phyloP scores from a whole-genome alignment of 2,797 vertebrate genomes.

The Eleutherodactylus coqui region DNA sequence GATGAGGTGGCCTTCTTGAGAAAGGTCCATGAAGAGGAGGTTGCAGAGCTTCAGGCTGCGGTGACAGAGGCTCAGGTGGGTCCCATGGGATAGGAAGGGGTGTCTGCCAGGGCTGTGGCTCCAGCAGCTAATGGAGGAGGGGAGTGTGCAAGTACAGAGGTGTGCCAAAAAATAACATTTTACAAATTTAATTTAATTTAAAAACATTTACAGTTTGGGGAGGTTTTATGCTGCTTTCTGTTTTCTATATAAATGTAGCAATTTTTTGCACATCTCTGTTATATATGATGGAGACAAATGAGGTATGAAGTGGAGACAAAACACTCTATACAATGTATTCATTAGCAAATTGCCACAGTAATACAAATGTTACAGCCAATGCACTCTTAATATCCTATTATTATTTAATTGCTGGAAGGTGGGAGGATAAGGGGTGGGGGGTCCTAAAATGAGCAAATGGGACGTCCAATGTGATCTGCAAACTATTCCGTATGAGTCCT shows the following conservation, averaged over 20 bases:
- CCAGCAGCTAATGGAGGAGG: neutral
- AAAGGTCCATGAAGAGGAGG: slow-evolving; percentile 85
- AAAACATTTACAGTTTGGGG: too few relatives aligned
- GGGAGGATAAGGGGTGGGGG: neutral
- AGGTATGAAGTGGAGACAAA: neutral
- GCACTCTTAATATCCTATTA: neutral
- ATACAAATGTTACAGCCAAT: neutral
- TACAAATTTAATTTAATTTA: too few relatives aligned
- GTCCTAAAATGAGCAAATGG: neutral
- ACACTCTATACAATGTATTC: neutral
- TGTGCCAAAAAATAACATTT: too few relatives aligned
- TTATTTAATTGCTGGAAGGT: neutral
- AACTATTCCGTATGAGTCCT: neutral
- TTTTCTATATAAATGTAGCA: too few relatives aligned
- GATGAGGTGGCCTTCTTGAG: slow-evolving; percentile 85
- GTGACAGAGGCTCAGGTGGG: slow-evolving; percentile 60
- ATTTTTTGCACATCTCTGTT: too few relatives aligned
- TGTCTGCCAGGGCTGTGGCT: slow-evolving; percentile 42
- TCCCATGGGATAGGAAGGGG: slow-evolving; percentile 5
- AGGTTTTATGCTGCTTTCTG: too few relatives aligned
- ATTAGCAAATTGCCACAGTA: neutral
- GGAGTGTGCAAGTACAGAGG: neutral
- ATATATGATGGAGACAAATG: neutral
- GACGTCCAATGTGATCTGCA: neutral
- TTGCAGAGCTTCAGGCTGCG: slow-evolving; percentile 72